Evolutionary conservation across 2,113 vertebrate genomes (phyloP).

Genomic region (Nycticorax nycticorax): DNA sequence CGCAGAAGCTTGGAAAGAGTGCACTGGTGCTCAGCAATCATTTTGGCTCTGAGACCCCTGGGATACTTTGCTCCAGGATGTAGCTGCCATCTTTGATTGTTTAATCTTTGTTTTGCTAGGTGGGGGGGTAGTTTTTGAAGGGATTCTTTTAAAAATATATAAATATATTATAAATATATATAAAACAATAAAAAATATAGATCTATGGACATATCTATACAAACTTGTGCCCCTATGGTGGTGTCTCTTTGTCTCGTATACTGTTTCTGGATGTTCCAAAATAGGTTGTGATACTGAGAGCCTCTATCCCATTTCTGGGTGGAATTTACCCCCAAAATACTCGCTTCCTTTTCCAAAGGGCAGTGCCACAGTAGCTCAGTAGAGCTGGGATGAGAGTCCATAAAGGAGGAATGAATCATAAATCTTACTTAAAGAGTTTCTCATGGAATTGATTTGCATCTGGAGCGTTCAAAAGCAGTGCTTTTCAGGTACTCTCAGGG

Average conservation of each 20-base stretch:
- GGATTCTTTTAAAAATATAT: slow-evolving; percentile 65
- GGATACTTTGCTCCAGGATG: slow-evolving; percentile 31
- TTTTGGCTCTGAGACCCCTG: slow-evolving; percentile 25
- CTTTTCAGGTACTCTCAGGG: not conserved
- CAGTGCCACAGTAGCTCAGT: rapidly evolving
- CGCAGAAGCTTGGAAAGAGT: not conserved
- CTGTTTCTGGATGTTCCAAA: not conserved
- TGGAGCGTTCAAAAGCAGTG: not conserved
- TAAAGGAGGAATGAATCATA: not conserved
- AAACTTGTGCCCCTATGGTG: not conserved
- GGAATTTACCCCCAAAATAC: not conserved
- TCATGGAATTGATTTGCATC: not conserved
- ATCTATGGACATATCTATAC: slow-evolving; percentile 52
- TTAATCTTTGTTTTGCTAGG: slow-evolving; percentile 59
- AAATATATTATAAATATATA: slow-evolving; percentile 69
- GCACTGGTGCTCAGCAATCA: not conserved
- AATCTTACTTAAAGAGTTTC: not conserved
- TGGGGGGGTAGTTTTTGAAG: slow-evolving; percentile 57
- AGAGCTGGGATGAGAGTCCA: not conserved
- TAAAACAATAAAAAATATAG: slow-evolving; percentile 64
- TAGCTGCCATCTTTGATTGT: slow-evolving; percentile 34
- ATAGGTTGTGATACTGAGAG: not conserved
- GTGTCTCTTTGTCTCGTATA: rapidly evolving
- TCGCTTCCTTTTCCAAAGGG: not conserved
- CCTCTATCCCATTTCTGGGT: not conserved